Conservation (phyloP, 2,113 vertebrate species). For the Rhineura floridana region DNA sequence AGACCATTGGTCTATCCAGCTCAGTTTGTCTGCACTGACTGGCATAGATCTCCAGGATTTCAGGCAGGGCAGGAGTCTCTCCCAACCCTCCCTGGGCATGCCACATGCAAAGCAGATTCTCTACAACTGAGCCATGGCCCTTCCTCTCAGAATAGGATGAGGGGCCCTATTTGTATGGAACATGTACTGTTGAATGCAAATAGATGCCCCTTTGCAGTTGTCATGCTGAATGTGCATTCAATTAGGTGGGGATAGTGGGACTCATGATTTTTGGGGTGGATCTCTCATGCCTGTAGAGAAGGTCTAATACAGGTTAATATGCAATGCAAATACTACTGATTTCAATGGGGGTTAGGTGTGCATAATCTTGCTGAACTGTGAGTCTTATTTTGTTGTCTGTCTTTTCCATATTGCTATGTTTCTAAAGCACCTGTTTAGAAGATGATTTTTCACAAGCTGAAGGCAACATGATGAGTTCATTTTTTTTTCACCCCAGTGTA, state of each 20-base stretch:
- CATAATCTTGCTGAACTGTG: not conserved
- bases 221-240: not conserved
- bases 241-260: not conserved
- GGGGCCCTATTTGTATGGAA: not conserved
- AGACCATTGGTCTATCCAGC: no score
- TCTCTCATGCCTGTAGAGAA: not conserved
- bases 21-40: no score
- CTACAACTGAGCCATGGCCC: no score
- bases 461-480: not conserved
- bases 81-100: no score
- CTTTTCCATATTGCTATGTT: not conserved
- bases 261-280: not conserved
- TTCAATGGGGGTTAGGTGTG: not conserved
- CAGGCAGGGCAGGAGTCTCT: no score
- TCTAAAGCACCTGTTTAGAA: not conserved
- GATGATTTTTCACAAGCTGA: not conserved
- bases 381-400: not conserved
- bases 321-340: no score
- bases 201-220: not conserved
- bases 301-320: not conserved
- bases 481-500: not conserved
- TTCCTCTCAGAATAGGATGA: no score
- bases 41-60: no score
- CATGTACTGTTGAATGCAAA: not conserved
- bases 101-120: no score